Evolutionary conservation across 2,888 invertebrate genomes (phyloP), one percentile per base, ranked within the genome.

Genomic region (Vesta saturnalis): DNA sequence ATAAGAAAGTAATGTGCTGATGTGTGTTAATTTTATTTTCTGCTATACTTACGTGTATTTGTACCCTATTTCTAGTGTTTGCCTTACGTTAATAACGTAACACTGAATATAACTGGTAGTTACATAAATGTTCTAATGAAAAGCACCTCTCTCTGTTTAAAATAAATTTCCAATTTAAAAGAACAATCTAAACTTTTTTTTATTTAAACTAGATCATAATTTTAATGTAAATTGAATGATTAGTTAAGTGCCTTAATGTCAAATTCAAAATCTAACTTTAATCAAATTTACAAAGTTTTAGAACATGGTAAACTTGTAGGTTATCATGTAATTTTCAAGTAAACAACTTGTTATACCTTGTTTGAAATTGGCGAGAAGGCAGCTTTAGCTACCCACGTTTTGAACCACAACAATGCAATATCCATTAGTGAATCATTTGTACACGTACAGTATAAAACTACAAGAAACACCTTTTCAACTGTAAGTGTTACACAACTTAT

Each of bases 341-440:
- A 62, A 67, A 58, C 62, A 67, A 35, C 35, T 16, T 61, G 62
- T 52, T 67, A 49, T 49, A 67, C 61, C 58, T 67, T 39, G 46
- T 22, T 39, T 47, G 30, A 60, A 60, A 56, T 49, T 57, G 21
- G 23, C 52, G 46, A 8, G 39, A 47, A 68, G 59, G 68, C 47
- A 60, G 46, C 59, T 39, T 59, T 39, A 64, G 46, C 59, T 39
- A 64, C 55, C 68, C 68, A 64, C 63, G 62, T 60, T 67, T 55
- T 68, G 47, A 58, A 64, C 56, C 64, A 49, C 68, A 56, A 64
- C 63, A 68, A 68, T 68, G 63, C 68, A 68, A 64, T 68, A 68
- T 68, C 64, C 68, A 68, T 68, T 68, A 68, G 63, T 43, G 68
- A 68, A 68, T 68, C 63, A 68, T 63, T 60, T 59, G 68, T 30